These are phyloP conservation scores for Xerus inauris DNA, from an alignment of 2,113 vertebrate species.

Conservation along the genomic window DNA sequence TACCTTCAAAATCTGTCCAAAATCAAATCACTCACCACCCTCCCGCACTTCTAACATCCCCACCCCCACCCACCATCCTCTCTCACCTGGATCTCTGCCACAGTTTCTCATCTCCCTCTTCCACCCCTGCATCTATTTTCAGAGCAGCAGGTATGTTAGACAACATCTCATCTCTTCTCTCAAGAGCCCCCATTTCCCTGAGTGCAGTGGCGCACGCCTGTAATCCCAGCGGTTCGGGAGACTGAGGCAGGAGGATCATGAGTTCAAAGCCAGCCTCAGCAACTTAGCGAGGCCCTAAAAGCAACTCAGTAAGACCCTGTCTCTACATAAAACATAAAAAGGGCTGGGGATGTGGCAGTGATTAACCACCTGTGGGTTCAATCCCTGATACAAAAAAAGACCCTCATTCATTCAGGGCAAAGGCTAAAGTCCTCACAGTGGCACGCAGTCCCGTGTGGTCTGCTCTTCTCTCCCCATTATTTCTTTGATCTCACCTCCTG, in stretches of 20 bases:
- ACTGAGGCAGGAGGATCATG: no score
- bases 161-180: background rate
- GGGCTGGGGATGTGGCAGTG: no score
- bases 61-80: background rate
- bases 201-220: no score
- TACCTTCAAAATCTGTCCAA: background rate
- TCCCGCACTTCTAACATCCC: background rate
- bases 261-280: no score
- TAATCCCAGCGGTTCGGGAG: no score
- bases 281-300: no score
- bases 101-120: background rate
- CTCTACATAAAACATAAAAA: no score
- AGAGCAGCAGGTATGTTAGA: background rate
- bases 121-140: background rate
- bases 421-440: background rate
- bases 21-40: background rate
- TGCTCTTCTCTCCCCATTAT: background rate
- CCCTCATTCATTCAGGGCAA: background rate
- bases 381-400: no score
- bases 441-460: accelerated
- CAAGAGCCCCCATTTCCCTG: background rate
- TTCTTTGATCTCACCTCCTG: background rate
- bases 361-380: no score
- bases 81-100: background rate
- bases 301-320: no score